Base-by-base conservation (phyloP, 1,140 invertebrate genomes). In the Ylistrum balloti region DNA sequence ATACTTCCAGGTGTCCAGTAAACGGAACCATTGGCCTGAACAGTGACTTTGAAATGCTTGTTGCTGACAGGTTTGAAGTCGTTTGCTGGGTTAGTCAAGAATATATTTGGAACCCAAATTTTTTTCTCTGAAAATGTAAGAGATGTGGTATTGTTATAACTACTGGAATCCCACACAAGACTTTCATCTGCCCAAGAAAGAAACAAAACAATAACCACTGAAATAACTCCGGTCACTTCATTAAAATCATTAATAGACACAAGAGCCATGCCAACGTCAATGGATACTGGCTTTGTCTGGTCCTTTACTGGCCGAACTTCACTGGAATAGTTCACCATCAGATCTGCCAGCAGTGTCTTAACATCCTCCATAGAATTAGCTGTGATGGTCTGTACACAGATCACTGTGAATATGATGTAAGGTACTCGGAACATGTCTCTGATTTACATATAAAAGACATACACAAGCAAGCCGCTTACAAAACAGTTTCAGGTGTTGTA, bases 51-150 rank as follows among this genome's bases (percentile, higher is more conserved):
- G 20, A 87, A 87, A 74, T 90, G 33, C 17, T 88, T 33, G 34
- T 74, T 33, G 15, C 86, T 86, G 11, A 85, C 22, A 9, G 86
- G 35, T 28, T 35, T 38, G 33, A 85, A 38, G 15, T 88, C 86
- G 2, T 88, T 41, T 33, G 86, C 90, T 48, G 86, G 56, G 28
- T 85, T 45, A 20, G 85, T 20, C n/a, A 85, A 38, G 38, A 32
- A 88, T 0, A 90, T 32, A 10, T 90, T 48, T 34, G 90, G 90
- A 34, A 85, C 33, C 90, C 90, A 90, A n/a, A 90, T n/a, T 33
- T 35, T 38, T n/a, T 85, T 38, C 15, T 87, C 38, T 38, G 56
- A 87, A 35, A 90, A 32, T 85, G 33, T 33, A n/a, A 90, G 15
- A n/a, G 74, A 0, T 38, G 17, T 2, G 20, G 88, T 74, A 74